Evolutionary conservation across 2,888 invertebrate species (phyloP).

Genomic region (Spodoptera exigua): DNA sequence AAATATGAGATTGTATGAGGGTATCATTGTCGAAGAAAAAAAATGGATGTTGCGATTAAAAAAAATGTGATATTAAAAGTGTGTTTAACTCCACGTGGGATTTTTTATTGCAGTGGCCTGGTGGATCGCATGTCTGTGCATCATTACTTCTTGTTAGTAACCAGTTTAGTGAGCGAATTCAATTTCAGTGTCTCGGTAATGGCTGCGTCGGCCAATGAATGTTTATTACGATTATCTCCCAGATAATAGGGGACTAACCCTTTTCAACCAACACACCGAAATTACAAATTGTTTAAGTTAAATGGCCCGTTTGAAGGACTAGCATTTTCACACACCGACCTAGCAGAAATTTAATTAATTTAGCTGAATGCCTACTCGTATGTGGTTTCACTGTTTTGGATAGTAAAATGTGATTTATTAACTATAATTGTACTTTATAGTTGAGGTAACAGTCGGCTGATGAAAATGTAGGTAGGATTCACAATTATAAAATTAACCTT

Average conservation of each 20-base stretch:
- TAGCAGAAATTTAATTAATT: slow-evolving; percentile 57
- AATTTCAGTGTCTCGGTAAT: slow-evolving; percentile 71
- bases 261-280: slow-evolving; percentile 64
- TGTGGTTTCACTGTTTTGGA: slow-evolving; percentile 19
- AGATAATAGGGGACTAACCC: slow-evolving; percentile 64
- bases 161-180: slow-evolving; percentile 75
- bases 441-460: neutral
- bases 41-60: no score
- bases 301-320: slow-evolving; percentile 58
- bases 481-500: slow-evolving; percentile 27
- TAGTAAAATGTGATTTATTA: slow-evolving; percentile 17
- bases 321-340: slow-evolving; percentile 42
- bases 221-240: slow-evolving; percentile 67
- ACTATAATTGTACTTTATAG: neutral
- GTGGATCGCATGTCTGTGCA: slow-evolving; percentile 73
- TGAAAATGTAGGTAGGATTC: slow-evolving; percentile 14
- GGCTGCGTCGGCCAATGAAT: slow-evolving; percentile 63
- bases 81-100: slow-evolving; percentile 54
- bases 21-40: no score
- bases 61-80: slow-evolving; percentile 31
- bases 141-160: slow-evolving; percentile 74
- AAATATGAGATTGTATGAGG: slow-evolving; percentile 1
- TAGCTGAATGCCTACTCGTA: slow-evolving; percentile 35
- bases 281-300: slow-evolving; percentile 65
- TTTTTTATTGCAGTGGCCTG: slow-evolving; percentile 54